Conservation (phyloP, 2,888 invertebrate genomes). For the Lymantria monacha region DNA sequence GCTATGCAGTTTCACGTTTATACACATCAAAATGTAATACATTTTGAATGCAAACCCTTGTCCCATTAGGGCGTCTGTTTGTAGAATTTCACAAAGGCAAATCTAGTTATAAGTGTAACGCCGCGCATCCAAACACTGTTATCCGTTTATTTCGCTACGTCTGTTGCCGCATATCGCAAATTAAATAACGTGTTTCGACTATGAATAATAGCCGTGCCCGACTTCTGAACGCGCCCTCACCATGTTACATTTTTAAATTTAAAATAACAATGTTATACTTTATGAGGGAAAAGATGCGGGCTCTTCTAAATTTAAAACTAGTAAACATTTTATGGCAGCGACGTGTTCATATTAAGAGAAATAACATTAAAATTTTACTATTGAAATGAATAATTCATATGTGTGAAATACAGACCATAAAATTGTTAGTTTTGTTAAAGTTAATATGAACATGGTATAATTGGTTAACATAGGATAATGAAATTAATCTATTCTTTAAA, state of each 20-base stretch:
- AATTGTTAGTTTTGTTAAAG: too few species aligned
- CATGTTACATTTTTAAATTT: conserved; percentile 49
- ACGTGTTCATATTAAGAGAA: not conserved
- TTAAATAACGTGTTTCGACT: conserved; percentile 73
- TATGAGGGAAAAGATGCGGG: conserved; percentile 20
- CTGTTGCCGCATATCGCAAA: conserved; percentile 69
- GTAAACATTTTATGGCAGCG: conserved; percentile 7
- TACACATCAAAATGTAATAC: conserved; percentile 54
- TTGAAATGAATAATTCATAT: not conserved
- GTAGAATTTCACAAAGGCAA: conserved; percentile 69
- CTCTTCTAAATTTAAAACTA: conserved; percentile 25
- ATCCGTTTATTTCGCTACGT: conserved; percentile 69
- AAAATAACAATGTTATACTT: conserved; percentile 45
- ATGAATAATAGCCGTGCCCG: conserved; percentile 51
- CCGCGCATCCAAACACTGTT: conserved; percentile 56
- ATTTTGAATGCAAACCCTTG: conserved; percentile 68
- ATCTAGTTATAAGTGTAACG: conserved; percentile 73
- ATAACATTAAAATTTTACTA: too few species aligned
- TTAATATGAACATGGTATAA: too few species aligned
- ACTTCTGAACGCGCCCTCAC: conserved; percentile 38
- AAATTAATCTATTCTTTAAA: too few species aligned
- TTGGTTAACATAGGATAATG: too few species aligned
- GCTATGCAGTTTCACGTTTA: conserved; percentile 47
- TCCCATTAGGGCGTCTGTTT: conserved; percentile 64
- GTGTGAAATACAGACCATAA: too few species aligned